phyloP scores from a whole-genome alignment of 2,113 vertebrate genomes.

The Phaetusa simplex region DNA sequence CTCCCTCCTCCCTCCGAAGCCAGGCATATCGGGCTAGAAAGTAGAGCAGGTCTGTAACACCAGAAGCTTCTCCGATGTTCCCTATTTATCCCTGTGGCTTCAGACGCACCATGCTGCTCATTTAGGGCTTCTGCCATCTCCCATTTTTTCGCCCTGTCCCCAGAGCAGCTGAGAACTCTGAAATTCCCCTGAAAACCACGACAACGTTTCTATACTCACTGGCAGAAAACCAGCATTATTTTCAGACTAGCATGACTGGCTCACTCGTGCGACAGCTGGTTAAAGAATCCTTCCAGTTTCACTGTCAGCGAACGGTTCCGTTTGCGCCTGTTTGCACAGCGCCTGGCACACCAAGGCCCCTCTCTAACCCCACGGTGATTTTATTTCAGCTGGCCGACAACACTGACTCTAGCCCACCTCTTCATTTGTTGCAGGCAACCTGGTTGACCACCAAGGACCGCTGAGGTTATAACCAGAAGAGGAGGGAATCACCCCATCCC shows the following conservation, averaged over 20 bases:
- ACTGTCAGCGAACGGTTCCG: rapidly evolving
- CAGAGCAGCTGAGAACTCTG: neutral
- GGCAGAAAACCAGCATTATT: neutral
- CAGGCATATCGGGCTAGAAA: neutral
- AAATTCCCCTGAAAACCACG: neutral
- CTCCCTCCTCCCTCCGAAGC: neutral
- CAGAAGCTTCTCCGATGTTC: neutral
- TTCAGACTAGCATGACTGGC: neutral
- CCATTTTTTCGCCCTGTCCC: neutral
- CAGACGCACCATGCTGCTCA: neutral
- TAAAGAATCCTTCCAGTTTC: neutral
- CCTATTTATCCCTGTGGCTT: neutral
- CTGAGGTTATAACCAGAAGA: neutral
- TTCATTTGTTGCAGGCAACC: neutral
- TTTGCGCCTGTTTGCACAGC: neutral
- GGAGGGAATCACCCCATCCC: neutral
- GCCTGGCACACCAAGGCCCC: neutral
- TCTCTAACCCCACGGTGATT: neutral
- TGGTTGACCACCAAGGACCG: neutral
- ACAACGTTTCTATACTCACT: neutral
- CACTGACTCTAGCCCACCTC: neutral
- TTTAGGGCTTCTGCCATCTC: neutral
- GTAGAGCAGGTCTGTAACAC: neutral
- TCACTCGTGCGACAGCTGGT: neutral
- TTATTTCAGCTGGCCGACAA: neutral